phyloP scores from a whole-genome alignment of 2,797 vertebrate genomes.

The Muscicapa striata region DNA sequence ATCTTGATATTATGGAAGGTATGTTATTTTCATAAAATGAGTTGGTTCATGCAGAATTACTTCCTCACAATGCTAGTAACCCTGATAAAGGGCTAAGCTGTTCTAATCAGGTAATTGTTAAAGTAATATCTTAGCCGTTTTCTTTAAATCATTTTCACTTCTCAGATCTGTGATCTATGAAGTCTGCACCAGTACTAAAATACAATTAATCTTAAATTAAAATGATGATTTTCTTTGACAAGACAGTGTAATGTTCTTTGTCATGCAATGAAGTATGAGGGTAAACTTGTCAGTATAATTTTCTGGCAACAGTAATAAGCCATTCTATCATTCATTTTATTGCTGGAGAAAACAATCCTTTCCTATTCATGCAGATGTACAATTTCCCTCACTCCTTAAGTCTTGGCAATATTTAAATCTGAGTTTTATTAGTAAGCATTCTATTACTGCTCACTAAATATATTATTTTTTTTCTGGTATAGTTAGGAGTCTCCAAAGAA shows the following conservation, averaged over 20 bases:
- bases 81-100: neutral
- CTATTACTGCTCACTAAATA: slow-evolving; percentile 63
- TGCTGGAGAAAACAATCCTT: slow-evolving; percentile 58
- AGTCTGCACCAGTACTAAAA: slow-evolving; percentile 18
- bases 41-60: neutral
- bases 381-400: slow-evolving; percentile 62
- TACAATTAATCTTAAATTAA: slow-evolving; percentile 65
- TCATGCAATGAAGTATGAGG: slow-evolving; percentile 53
- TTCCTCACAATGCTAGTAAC: neutral
- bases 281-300: slow-evolving; percentile 62
- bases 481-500: slow-evolving; percentile 37
- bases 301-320: slow-evolving; percentile 63
- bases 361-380: slow-evolving; percentile 40
- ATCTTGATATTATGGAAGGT: neutral
- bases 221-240: slow-evolving; percentile 40
- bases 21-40: neutral
- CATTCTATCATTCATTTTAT: slow-evolving; percentile 65
- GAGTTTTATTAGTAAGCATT: slow-evolving; percentile 69
- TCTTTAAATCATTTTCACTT: slow-evolving; percentile 30
- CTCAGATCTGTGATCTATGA: slow-evolving; percentile 42
- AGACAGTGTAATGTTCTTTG: slow-evolving; percentile 45
- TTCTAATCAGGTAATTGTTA: slow-evolving; percentile 13
- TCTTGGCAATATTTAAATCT: slow-evolving; percentile 65
- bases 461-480: slow-evolving; percentile 58
- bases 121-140: slow-evolving; percentile 1